These are phyloP conservation scores for Phaedon cochleariae DNA, from an alignment of 2,888 invertebrate species.

Conservation along the genomic window DNA sequence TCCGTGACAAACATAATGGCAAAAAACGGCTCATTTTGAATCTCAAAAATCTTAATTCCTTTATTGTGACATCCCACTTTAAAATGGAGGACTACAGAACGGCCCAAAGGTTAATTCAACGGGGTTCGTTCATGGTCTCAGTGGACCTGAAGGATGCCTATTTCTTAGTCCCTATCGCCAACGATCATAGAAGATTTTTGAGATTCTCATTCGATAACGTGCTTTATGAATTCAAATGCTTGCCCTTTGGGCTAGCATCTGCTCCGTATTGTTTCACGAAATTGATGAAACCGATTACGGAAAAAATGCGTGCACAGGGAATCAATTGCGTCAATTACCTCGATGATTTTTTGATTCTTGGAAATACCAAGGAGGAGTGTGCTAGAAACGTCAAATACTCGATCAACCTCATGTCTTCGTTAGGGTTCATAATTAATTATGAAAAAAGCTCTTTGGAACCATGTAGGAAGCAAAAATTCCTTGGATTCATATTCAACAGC, in stretches of 20 bases:
- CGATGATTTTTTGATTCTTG: neutral
- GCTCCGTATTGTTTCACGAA: constrained; percentile 47
- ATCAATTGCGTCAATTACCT: neutral
- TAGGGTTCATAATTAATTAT: neutral
- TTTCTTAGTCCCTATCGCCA: no score
- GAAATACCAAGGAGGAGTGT: neutral
- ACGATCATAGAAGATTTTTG: no score
- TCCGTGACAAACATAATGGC: no score
- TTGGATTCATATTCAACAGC: neutral
- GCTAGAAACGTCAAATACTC: neutral
- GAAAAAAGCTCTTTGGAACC: neutral
- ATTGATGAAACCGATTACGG: constrained; percentile 39
- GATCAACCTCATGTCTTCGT: neutral
- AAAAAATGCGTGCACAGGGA: constrained; percentile 18
- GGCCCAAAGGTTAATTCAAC: no score
- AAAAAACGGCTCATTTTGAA: no score
- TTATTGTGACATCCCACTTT: no score
- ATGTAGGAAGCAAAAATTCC: neutral
- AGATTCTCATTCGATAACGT: no score
- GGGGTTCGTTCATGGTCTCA: no score
- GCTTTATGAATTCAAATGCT: neutral
- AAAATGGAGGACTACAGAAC: no score
- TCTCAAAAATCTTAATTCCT: no score
- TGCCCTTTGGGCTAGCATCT: constrained; percentile 13
- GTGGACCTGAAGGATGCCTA: no score